Base-by-base conservation (phyloP, 2,888 invertebrate species). In the Synanthedon andrenaeformis region DNA sequence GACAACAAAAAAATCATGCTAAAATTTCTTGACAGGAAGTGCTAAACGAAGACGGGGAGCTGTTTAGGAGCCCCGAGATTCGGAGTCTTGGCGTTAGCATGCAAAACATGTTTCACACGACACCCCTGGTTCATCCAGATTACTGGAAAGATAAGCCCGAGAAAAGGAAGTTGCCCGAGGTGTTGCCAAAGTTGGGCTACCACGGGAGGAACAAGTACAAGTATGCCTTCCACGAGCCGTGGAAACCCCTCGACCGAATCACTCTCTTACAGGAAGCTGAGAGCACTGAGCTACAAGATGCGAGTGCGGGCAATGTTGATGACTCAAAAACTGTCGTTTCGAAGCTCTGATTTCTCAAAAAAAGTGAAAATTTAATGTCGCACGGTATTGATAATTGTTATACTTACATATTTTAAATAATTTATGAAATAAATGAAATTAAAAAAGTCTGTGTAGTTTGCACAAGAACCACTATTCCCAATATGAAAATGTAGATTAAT, bases 211-310 rank as follows among this genome's bases (percentile, higher is more conserved):
- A 55, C 51, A 86, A 82, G 58, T 83, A 76, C 56, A 85, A 81
- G 56, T 84, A 74, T 56, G 86, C 86, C 0, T 86, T 86, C 59
- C 85, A 86, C 51, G 85, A 85, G 59, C 86, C 86, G 0, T 86
- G 86, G 85, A 78, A 70, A 49, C 86, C 86, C 0, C 56, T 84
- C 35, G 84, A 86, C 61, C 70, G 86, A 48, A 53, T 81, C 48
- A 54, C 72, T 0, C 59, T 86, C 42, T 61, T 86, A 19, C 72
- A 76, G n/a, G 63, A 77, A 54, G 85, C 84, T 0, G 85, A 82
- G 56, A 74, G 70, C 35, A 70, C 76, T 6, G 79, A 79, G 28
- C 58, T 45, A 63, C 2, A 65, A 57, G 3, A 57, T 59, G 4
- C n/a, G 6, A 13, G 6, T 13, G 14, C 45, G 12, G 45, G 6